Base-by-base conservation (phyloP, 2,888 invertebrate genomes). In the Apamea epomidion region DNA sequence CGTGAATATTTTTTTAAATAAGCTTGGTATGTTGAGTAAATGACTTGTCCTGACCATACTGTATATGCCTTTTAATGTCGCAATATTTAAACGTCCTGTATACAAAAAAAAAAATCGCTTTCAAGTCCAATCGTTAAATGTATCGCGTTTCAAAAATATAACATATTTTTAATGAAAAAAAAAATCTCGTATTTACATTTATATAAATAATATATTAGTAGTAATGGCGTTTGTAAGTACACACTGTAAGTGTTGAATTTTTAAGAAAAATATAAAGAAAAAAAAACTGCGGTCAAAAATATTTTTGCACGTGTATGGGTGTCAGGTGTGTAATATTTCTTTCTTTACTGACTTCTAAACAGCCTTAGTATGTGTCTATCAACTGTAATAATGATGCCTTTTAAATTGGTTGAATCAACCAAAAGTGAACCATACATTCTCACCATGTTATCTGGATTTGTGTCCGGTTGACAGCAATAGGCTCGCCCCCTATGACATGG, bases 161-260 rank as follows among this genome's bases (percentile, higher is more conserved):
- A 73, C 58, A 81, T 45, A 80, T 85, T 79, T 80, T 65, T 80
- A 83, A 81, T 85, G 4, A 37, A 51, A 72, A 72, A 64, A 71
- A 84, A 78, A 82, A 48, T 25, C 12, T 75, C 69, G 18, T 79
- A n/a, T 74, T 25, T 21, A 51, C 18, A 72, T 73, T 68, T 42
- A 42, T 76, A 74, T 81, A 69, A 25, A 77, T 76, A 75, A 51
- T 76, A 80, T 70, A 54, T 64, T 75, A 71, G 69, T 76, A 86
- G 80, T 18, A 65, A 29, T 32, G 60, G 68, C 67, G 74, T 68
- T 83, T 82, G 73, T 85, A 88, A 85, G 80, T 87, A 87, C 72
- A 83, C 81, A 21, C 45, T 65, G 29, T 88, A 86, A 90, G 77
- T 87, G 91, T 91, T 90, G 83, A 90, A 78, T 90, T 90, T 91